Evolutionary conservation across 2,113 vertebrate species (phyloP), one percentile per base, ranked within the genome.

Genomic region (Vicugna pacos): DNA sequence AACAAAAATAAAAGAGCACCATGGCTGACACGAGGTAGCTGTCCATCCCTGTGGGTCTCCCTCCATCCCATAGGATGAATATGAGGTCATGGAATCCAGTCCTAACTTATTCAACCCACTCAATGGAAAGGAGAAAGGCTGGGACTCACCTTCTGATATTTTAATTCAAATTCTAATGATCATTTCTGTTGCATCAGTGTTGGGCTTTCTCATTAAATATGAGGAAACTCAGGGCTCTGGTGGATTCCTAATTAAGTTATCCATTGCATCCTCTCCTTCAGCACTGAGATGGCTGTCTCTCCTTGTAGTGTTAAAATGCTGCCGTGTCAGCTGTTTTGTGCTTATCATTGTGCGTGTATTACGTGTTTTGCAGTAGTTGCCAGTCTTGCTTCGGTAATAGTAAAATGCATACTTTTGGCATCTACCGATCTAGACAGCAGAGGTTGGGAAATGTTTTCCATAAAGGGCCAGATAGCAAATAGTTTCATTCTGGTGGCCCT

Each of bases 31-130:
- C 8, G 5, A 48, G 20, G 35, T 0, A 8, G 28, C 6, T 3
- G 6, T 64, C 22, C 5, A 2, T 4, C 56, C 3, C 46, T 2
- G 0, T 14, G 42, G 4, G 11, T 5, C 19, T 5, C 6, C 35
- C 17, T 38, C 15, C 46, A 35, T 48, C 22, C 32, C 19, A 3
- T 15, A 22, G 22, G 0, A 13, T 28, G 22, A 35, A 3, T 20
- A 11, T 19, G 46, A 76, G 30, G 85, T 46, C 32, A 0, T 3
- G 17, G 22, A 48, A 16, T 11, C 52, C 35, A 46, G 1, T 8
- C 0, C 38, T 42, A 30, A 13, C 42, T 32, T n/a, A 12, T 11
- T 38, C 22, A 26, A 14, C 3, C 48, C 56, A 48, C 17, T 11
- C 12, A 11, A 1, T 19, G 9, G 32, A 73, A 73, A 24, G 11